These are phyloP conservation scores for Amphiura filiformis DNA, from an alignment of 35 echinoderm and acorn worm species.

Conservation along the genomic window DNA sequence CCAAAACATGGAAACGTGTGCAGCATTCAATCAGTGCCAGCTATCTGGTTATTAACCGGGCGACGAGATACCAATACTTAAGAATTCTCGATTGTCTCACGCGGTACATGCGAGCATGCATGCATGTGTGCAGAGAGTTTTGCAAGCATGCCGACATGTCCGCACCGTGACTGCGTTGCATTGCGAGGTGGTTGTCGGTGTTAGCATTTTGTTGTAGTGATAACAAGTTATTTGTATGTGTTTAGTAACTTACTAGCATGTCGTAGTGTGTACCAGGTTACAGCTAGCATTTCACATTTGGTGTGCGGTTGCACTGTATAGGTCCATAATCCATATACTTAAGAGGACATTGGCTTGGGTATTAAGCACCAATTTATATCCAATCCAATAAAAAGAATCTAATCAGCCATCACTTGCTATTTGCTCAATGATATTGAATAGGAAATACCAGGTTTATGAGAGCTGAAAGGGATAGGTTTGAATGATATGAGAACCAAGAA, in stretches of 20 bases:
- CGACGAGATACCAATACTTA: background rate
- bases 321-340: background rate
- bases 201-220: slow-evolving; percentile 1
- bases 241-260: slow-evolving; percentile 6
- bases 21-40: background rate
- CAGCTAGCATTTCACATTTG: slow-evolving; percentile 1
- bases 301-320: background rate
- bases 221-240: slow-evolving; percentile 15
- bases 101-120: background rate
- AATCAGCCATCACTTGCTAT: background rate
- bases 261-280: background rate
- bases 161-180: background rate
- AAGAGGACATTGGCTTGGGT: background rate
- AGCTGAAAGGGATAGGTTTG: background rate
- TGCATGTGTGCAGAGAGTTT: background rate
- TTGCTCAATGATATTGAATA: background rate
- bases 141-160: background rate
- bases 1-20: background rate
- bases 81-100: background rate
- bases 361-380: slow-evolving; percentile 3
- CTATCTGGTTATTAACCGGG: background rate
- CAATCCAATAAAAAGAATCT: background rate
- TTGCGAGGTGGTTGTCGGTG: background rate
- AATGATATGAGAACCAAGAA: background rate
- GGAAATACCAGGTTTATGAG: background rate